phyloP scores from a whole-genome alignment of 1,140 invertebrate genomes.

The Caenorhabditis tropicalis region DNA sequence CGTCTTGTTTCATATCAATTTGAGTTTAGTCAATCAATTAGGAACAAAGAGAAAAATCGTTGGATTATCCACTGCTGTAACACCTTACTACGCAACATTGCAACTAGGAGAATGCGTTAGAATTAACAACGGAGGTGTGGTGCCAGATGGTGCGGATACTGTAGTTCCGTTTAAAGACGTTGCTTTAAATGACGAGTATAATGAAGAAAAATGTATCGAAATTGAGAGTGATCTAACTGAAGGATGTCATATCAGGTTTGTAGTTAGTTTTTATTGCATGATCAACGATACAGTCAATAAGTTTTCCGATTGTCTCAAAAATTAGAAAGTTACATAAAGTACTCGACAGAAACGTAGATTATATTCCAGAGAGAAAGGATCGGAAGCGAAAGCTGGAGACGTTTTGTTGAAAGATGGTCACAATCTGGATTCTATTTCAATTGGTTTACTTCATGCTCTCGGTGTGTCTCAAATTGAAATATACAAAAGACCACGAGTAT shows the following conservation, averaged over 20 bases:
- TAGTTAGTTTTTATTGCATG: neutral
- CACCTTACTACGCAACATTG: neutral
- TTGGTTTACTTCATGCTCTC: constrained; percentile 54
- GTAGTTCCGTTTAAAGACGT: constrained; percentile 64
- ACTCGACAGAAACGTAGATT: too few species aligned
- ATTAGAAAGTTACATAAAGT: too few species aligned
- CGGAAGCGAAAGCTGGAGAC: constrained; percentile 57
- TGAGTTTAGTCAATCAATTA: constrained; percentile 57
- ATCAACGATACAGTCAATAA: too few species aligned
- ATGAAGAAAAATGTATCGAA: constrained; percentile 50
- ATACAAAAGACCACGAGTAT: constrained; percentile 54
- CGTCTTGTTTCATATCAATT: too few species aligned
- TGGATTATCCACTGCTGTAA: constrained; percentile 53
- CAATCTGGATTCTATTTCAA: constrained; percentile 52
- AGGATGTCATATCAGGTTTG: neutral
- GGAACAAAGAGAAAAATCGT: constrained; percentile 53
- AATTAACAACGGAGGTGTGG: constrained; percentile 61
- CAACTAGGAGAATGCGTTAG: constrained; percentile 57
- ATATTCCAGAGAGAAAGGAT: constrained; percentile 62
- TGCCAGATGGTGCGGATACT: constrained; percentile 63
- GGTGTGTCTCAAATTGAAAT: constrained; percentile 50
- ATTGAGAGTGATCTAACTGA: neutral
- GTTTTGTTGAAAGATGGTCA: constrained; percentile 52
- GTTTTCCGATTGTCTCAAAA: too few species aligned
- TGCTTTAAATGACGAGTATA: constrained; percentile 45